Evolutionary conservation across 2,888 invertebrate species (phyloP).

Genomic region (Aethes cnicana): DNA sequence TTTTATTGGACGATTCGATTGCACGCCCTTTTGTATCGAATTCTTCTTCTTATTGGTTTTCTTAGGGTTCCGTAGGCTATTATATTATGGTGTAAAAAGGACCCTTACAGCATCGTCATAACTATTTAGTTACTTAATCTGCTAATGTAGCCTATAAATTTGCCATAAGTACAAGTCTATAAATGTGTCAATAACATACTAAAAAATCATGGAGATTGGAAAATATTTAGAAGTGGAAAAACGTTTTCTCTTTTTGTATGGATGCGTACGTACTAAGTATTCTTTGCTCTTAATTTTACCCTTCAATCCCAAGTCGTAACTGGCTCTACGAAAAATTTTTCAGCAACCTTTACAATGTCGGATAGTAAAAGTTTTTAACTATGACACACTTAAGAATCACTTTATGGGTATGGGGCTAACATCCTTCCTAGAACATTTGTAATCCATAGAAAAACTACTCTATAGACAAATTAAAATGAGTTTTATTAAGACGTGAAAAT

Average conservation of each 20-base stretch:
- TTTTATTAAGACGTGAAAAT: too few species aligned
- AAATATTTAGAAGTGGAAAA: too few species aligned
- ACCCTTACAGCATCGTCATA: too few species aligned
- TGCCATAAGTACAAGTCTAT: not conserved
- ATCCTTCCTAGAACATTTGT: conserved; percentile 1
- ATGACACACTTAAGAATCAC: conserved; percentile 24
- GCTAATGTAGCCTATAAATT: not conserved
- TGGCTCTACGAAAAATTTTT: conserved; percentile 8
- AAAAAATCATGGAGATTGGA: too few species aligned
- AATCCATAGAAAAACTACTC: too few species aligned
- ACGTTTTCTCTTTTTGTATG: too few species aligned
- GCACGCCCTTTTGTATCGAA: conserved; percentile 10
- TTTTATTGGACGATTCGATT: conserved; percentile 8
- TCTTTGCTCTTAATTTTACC: conserved; percentile 12
- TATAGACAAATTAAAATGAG: too few species aligned
- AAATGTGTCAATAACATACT: too few species aligned
- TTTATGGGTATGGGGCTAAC: conserved; percentile 25
- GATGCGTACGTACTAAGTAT: too few species aligned
- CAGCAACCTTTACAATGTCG: conserved; percentile 24
- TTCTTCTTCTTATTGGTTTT: not conserved
- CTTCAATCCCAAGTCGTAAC: conserved; percentile 1
- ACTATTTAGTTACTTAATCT: too few species aligned
- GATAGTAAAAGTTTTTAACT: conserved; percentile 28
- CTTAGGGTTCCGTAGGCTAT: not conserved
- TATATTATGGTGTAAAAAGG: too few species aligned